Conservation (phyloP, 1,140 invertebrate genomes). For the Planococcus citri region DNA sequence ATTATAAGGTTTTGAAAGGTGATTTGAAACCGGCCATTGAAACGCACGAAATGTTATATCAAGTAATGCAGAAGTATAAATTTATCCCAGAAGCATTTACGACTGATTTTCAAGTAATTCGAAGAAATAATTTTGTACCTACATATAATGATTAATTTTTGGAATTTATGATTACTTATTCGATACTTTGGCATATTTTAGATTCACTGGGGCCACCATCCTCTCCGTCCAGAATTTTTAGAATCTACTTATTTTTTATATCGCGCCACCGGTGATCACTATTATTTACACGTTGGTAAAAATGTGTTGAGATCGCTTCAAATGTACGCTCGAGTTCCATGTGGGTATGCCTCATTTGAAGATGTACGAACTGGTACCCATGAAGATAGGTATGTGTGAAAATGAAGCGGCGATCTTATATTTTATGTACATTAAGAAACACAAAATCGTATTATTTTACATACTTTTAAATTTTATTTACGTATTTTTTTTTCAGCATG, state of each 20-base stretch:
- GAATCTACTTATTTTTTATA: constrained; percentile 97
- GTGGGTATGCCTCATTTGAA: constrained; percentile 92
- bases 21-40: constrained; percentile 93
- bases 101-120: constrained; percentile 71
- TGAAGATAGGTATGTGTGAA: constrained; percentile 55
- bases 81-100: constrained; percentile 97
- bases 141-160: background rate
- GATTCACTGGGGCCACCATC: constrained; percentile 97
- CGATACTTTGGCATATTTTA: constrained; percentile 34
- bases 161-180: background rate
- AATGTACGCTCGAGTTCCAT: constrained; percentile 79
- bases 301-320: constrained; percentile 83
- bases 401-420: no score
- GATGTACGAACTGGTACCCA: constrained; percentile 82
- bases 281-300: constrained; percentile 88
- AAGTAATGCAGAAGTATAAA: constrained; percentile 91
- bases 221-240: constrained; percentile 89
- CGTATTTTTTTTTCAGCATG: constrained; percentile 58
- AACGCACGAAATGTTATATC: constrained; percentile 93
- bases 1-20: constrained; percentile 66
- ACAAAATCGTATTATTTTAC: no score
- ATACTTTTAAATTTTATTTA: background rate
- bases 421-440: no score
- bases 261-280: constrained; percentile 83
- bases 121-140: background rate